phyloP scores from a whole-genome alignment of 1,140 invertebrate genomes.

The Aplysia californica region DNA sequence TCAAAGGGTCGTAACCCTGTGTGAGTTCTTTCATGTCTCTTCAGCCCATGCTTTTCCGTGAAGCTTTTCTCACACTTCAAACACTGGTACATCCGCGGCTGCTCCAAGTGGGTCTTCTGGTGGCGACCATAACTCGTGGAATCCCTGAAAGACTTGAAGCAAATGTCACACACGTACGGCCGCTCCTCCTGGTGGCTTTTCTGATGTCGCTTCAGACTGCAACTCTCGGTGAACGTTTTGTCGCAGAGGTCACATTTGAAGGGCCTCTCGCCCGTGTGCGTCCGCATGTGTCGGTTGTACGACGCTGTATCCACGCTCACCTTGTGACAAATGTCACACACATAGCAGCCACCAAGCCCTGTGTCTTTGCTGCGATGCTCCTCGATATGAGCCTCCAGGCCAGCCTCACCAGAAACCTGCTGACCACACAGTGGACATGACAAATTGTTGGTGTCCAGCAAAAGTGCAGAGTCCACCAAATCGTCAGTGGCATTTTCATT shows the following conservation, averaged over 20 bases:
- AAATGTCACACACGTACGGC: constrained; percentile 11
- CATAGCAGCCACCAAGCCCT: neutral
- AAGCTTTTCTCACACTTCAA: constrained; percentile 27
- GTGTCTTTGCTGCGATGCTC: too few relatives aligned
- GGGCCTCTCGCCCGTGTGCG: constrained; percentile 13
- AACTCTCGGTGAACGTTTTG: constrained; percentile 11
- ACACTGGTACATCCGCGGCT: constrained; percentile 56
- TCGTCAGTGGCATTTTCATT: too few relatives aligned
- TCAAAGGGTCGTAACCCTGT: constrained; percentile 72
- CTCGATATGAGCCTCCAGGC: too few relatives aligned
- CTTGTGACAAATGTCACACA: constrained; percentile 29
- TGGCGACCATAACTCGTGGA: neutral
- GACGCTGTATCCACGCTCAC: constrained; percentile 16
- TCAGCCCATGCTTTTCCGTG: constrained; percentile 29
- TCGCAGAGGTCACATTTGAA: constrained; percentile 15
- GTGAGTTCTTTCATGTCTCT: constrained; percentile 72
- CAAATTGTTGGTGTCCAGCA: too few relatives aligned
- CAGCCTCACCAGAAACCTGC: too few relatives aligned
- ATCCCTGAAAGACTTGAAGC: constrained; percentile 20
- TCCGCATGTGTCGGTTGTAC: constrained; percentile 29
- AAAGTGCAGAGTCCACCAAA: too few relatives aligned
- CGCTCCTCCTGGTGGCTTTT: constrained; percentile 3
- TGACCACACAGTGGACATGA: too few relatives aligned
- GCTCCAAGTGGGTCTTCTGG: constrained; percentile 78
- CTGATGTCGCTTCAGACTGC: constrained; percentile 19